Conservation (phyloP, 2,113 vertebrate species). For the Lethenteron camtschaticum region DNA sequence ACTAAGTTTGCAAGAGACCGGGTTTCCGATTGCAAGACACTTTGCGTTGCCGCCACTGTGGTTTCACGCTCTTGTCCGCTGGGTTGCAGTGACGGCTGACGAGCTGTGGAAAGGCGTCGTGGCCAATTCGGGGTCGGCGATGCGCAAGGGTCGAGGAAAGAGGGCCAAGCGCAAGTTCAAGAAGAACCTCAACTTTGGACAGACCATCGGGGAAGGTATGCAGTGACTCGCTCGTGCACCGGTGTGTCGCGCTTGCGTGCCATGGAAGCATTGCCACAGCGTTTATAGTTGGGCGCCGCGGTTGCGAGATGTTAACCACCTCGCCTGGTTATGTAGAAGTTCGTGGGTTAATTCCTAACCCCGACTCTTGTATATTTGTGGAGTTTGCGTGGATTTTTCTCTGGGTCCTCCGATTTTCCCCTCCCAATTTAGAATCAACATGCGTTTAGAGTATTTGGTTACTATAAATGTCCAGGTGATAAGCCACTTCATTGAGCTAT, state of each 20-base stretch:
- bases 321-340: not conserved
- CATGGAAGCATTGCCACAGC: not conserved
- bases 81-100: constrained; percentile 48
- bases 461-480: too few species aligned
- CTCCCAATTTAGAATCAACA: too few species aligned
- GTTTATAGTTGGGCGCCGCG: not conserved
- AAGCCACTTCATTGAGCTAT: too few species aligned
- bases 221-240: not conserved
- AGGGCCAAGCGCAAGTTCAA: constrained; percentile 48
- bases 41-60: too few species aligned
- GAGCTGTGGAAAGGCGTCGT: constrained; percentile 67
- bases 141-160: constrained; percentile 61
- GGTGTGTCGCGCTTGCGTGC: not conserved
- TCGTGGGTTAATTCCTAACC: too few species aligned
- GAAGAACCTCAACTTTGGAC: constrained; percentile 56
- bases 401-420: not conserved
- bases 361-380: not conserved
- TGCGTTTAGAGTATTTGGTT: too few species aligned
- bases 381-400: constrained; percentile 1
- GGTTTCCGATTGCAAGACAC: too few species aligned
- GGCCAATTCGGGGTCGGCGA: constrained; percentile 44
- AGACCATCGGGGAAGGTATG: constrained; percentile 62
- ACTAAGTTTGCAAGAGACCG: too few species aligned
- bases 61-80: too few species aligned
- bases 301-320: not conserved